These are phyloP conservation scores for Abscondita cerata DNA, from an alignment of 2,888 invertebrate species.

Conservation along the genomic window DNA sequence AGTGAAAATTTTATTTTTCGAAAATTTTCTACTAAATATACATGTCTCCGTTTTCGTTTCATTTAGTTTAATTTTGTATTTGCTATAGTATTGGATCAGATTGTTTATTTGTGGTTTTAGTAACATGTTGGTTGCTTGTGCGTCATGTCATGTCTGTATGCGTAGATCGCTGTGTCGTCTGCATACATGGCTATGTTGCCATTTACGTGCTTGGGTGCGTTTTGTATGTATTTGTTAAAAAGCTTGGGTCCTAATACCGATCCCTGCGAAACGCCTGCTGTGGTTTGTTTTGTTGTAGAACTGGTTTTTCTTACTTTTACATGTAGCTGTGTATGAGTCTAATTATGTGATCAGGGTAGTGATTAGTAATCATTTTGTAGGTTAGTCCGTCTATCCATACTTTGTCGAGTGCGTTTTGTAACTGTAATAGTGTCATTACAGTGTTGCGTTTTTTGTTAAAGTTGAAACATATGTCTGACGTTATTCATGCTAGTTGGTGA, in stretches of 20 bases:
- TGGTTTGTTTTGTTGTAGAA: not conserved
- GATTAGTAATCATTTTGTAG: too few species aligned
- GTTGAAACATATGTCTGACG: too few species aligned
- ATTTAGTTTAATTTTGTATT: conserved; percentile 36
- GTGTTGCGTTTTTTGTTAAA: too few species aligned
- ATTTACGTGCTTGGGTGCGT: conserved; percentile 24
- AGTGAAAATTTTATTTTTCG: conserved; percentile 9
- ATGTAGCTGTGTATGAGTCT: too few species aligned
- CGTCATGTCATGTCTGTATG: conserved; percentile 32
- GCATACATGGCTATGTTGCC: conserved; percentile 36
- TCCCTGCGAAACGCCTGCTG: conserved; percentile 33
- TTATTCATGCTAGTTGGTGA: too few species aligned
- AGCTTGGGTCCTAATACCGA: conserved; percentile 33
- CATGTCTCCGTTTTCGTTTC: conserved; percentile 27
- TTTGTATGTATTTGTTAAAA: conserved; percentile 32
- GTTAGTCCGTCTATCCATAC: not conserved
- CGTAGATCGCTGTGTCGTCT: conserved; percentile 41
- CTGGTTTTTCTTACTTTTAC: not conserved
- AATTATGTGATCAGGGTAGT: too few species aligned
- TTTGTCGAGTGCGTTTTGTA: too few species aligned
- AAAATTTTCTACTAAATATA: conserved; percentile 20
- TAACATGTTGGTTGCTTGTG: conserved; percentile 35
- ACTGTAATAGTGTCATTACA: too few species aligned
- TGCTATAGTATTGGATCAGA: conserved; percentile 23
- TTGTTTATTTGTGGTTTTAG: conserved; percentile 28